These are phyloP conservation scores for Zingel zingel DNA, from an alignment of 2,113 vertebrate species.

Conservation along the genomic window DNA sequence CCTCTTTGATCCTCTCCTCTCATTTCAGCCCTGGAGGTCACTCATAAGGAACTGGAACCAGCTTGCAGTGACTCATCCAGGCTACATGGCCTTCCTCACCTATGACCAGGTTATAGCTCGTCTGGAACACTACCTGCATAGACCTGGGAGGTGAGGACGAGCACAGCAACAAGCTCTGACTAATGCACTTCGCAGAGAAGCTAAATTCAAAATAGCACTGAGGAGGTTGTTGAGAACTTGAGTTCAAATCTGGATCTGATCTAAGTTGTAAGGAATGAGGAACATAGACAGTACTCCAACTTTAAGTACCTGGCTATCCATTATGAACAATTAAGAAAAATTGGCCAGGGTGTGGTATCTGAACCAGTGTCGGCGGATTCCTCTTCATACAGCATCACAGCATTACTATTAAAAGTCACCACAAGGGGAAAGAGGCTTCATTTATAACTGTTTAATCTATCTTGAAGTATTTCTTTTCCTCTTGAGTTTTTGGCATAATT, in stretches of 20 bases:
- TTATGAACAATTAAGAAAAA: not conserved
- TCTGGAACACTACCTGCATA: constrained; percentile 84
- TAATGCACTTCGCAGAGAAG: not conserved
- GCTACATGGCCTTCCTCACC: constrained; percentile 94
- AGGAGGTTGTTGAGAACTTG: not conserved
- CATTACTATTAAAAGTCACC: too few species aligned
- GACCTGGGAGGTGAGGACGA: constrained; percentile 86
- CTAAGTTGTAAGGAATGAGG: not conserved
- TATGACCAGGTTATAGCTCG: constrained; percentile 88
- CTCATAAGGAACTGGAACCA: constrained; percentile 91
- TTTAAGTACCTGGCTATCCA: not conserved
- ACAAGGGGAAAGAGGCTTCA: not conserved
- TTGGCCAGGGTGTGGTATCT: too few species aligned
- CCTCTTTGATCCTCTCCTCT: not conserved
- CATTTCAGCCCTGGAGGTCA: constrained; percentile 87
- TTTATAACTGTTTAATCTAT: not conserved
- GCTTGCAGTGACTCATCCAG: constrained; percentile 89
- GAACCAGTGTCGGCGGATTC: too few species aligned
- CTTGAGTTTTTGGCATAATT: not conserved
- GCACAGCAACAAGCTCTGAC: not conserved
- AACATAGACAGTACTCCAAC: not conserved
- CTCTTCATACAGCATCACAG: too few species aligned
- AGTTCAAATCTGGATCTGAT: constrained; percentile 7
- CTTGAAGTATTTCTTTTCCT: not conserved
- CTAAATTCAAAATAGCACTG: not conserved